Percentiles rank a stretch among this genome's conserved stretches.
phyloP scores from a whole-genome alignment of 2,888 invertebrate genomes.

The Thecocarcelia acutangulata region DNA sequence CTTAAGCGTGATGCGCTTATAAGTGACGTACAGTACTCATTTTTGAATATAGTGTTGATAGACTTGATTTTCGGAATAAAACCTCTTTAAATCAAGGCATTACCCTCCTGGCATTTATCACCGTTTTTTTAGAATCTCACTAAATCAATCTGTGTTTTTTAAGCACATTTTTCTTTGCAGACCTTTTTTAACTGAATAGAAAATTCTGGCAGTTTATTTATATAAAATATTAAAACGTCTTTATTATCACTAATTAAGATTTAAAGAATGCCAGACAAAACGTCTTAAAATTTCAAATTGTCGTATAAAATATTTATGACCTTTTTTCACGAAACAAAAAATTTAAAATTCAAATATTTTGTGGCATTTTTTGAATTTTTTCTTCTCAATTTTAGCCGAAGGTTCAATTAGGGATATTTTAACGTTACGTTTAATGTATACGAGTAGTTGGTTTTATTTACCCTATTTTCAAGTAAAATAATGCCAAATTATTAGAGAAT shows the following conservation, averaged over 20 bases:
- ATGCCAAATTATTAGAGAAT: conserved; percentile 48
- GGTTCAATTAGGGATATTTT: not conserved
- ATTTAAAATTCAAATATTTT: conserved; percentile 25
- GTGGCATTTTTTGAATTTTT: not conserved
- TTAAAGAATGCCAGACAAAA: conserved; percentile 1
- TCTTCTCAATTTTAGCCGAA: not conserved
- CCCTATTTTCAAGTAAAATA: conserved; percentile 58
- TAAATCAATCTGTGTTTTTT: too few relatives aligned
- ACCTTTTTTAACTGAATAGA: not conserved
- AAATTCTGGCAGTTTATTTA: conserved; percentile 28
- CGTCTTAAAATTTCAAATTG: not conserved
- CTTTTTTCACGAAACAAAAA: conserved; percentile 2
- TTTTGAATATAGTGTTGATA: too few relatives aligned
- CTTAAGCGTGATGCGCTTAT: too few relatives aligned
- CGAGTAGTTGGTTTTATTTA: conserved; percentile 30
- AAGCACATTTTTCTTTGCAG: not conserved
- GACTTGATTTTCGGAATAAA: too few relatives aligned
- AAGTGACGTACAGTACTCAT: too few relatives aligned
- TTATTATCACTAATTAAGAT: conserved; percentile 37
- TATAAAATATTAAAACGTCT: not conserved
- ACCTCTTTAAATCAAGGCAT: too few relatives aligned
- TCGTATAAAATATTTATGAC: conserved; percentile 3
- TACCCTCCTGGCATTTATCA: too few relatives aligned
- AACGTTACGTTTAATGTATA: not conserved
- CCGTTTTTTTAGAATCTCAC: too few relatives aligned